Base-by-base conservation (phyloP, 2,888 invertebrate genomes). In the Pecten maximus region DNA sequence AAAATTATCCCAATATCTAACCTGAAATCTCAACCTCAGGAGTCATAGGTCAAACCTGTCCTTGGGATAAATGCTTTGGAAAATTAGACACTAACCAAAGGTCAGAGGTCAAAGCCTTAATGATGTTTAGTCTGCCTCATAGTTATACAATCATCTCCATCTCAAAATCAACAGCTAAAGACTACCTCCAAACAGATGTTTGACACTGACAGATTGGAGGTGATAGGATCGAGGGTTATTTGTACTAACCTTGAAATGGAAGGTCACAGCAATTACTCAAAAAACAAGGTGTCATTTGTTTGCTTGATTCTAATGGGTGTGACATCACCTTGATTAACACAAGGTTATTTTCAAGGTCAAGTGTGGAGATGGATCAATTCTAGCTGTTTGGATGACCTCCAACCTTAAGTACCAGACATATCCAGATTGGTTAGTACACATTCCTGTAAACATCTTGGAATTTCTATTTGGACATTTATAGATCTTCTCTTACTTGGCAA, bases 261-360 rank as follows among this genome's bases (percentile, higher is more conserved):
- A 74, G 74, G 74, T 28, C 74, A 54, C 1, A 23, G n/a, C 19
- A 74, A 74, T 35, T 35, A 28, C 28, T 35, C 10, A 74, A 28
- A 74, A 4, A 28, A 12, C 0, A 35, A 6, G 12, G 15, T 12
- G 28, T 28, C 35, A 28, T 74, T 74, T 74, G 35, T 35, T 74
- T 74, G 74, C 35, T 74, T 28, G 35, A 28, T 74, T 28, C 3
- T 3, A 74, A 74, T 3, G 6, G 28, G n/a, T n/a, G 28, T 28
- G 60, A 74, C 28, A 28, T 74, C 8, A 74, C 60, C 60, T 74
- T 74, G 60, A n/a, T n/a, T n/a, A n/a, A 74, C 60, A 74, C n/a
- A 28, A 74, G n/a, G n/a, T 74, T 12, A 74, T 2, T 10, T 44
- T 44, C 44, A 12, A 28, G n/a, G 15, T 12, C 28, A 28, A 8